Percentiles rank a stretch among this genome's conserved stretches.
Conservation (phyloP, 2,113 vertebrate genomes). For the Rostratula benghalensis region DNA sequence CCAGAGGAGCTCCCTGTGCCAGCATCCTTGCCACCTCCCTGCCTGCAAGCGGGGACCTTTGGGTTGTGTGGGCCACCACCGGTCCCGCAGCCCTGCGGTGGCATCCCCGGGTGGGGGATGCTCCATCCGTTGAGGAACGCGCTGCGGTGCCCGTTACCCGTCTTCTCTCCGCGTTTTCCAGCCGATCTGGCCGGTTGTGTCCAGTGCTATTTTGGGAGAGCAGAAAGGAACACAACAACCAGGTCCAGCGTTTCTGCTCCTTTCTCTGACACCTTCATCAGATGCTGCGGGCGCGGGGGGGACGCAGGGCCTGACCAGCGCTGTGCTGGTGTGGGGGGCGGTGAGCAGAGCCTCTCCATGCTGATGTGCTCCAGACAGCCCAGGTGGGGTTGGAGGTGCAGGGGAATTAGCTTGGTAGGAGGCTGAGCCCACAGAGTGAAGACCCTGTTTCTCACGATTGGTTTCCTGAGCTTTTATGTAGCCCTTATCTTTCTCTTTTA, state of each 20-base stretch:
- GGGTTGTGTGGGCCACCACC: background rate
- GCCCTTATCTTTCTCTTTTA: background rate
- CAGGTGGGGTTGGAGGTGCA: fast-evolving
- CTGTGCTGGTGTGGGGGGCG: background rate
- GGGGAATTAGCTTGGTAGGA: background rate
- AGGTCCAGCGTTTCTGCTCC: background rate
- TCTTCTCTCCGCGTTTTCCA: background rate
- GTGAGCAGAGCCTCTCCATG: background rate
- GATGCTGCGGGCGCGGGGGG: background rate
- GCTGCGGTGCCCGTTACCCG: fast-evolving
- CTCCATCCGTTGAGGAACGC: background rate
- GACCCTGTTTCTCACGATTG: background rate
- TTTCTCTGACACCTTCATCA: background rate
- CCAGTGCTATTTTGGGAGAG: background rate
- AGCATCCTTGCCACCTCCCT: fast-evolving
- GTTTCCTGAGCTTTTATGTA: conserved; percentile 5
- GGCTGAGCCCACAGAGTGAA: background rate
- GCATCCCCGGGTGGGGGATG: background rate
- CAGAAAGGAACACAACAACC: background rate
- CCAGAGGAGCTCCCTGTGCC: background rate
- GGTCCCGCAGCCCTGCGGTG: background rate
- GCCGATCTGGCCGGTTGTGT: background rate
- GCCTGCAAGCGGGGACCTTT: fast-evolving
- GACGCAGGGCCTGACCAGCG: background rate
- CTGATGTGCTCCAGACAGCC: background rate